These are phyloP conservation scores for Chelonus insularis DNA, from an alignment of 1,140 invertebrate species.

Conservation along the genomic window DNA sequence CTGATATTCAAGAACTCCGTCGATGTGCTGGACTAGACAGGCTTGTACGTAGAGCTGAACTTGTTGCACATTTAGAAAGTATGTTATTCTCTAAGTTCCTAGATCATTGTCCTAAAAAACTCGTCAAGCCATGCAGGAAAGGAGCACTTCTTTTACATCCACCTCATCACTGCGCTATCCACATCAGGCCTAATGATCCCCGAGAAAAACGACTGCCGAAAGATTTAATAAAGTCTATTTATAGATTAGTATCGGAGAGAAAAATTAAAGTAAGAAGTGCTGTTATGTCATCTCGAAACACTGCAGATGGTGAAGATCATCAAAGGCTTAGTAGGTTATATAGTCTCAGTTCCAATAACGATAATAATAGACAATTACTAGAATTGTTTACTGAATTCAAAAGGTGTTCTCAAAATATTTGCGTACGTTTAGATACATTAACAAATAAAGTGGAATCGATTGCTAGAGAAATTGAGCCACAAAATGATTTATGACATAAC, in stretches of 20 bases:
- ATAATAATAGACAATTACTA: conserved; percentile 38
- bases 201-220: conserved; percentile 75
- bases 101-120: conserved; percentile 66
- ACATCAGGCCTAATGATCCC: conserved; percentile 77
- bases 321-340: conserved; percentile 41
- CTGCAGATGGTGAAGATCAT: conserved; percentile 15
- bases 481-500: conserved; percentile 11
- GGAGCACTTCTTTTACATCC: conserved; percentile 73
- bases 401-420: conserved; percentile 44
- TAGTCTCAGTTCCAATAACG: conserved; percentile 38
- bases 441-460: conserved; percentile 42
- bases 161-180: conserved; percentile 70
- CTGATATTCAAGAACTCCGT: conserved; percentile 81
- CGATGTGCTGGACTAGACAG: conserved; percentile 78
- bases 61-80: conserved; percentile 78
- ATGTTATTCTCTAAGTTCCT: conserved; percentile 78
- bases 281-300: conserved; percentile 24
- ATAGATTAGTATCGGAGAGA: conserved; percentile 71
- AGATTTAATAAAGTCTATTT: conserved; percentile 71
- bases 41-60: conserved; percentile 75
- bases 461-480: conserved; percentile 36
- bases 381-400: conserved; percentile 46
- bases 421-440: conserved; percentile 39
- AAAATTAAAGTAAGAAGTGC: conserved; percentile 63
- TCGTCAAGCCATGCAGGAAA: conserved; percentile 68